phyloP scores from a whole-genome alignment of 2,888 invertebrate genomes.

The Monochamus alternatus region DNA sequence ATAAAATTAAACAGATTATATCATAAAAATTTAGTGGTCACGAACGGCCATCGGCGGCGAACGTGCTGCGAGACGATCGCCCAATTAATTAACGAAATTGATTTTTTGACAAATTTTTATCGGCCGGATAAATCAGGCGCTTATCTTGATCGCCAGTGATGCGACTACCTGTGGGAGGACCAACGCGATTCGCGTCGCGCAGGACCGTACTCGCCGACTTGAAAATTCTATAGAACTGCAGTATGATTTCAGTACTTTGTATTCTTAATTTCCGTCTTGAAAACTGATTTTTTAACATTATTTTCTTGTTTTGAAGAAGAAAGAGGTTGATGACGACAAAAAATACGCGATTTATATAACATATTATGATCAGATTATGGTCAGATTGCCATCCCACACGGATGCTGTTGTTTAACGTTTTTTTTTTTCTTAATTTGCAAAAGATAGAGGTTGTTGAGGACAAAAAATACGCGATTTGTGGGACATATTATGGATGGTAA shows the following conservation, averaged over 20 bases:
- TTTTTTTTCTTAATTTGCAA: too few relatives aligned
- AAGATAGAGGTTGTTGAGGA: too few relatives aligned
- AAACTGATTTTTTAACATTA: too few relatives aligned
- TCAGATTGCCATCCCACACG: too few relatives aligned
- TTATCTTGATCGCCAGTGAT: constrained; percentile 51
- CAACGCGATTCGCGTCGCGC: constrained; percentile 2
- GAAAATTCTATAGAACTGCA: not conserved
- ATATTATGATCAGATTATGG: too few relatives aligned
- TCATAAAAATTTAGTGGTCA: constrained; percentile 29
- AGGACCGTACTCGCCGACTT: not conserved
- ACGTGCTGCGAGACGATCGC: constrained; percentile 35
- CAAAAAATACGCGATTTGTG: too few relatives aligned
- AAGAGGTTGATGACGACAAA: too few relatives aligned
- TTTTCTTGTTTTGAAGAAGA: too few relatives aligned
- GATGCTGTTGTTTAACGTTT: too few relatives aligned
- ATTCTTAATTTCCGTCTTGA: too few relatives aligned
- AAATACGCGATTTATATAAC: too few relatives aligned
- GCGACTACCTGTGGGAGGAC: constrained; percentile 44
- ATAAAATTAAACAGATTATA: constrained; percentile 31
- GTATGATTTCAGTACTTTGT: not conserved
- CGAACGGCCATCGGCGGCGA: constrained; percentile 30
- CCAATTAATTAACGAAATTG: constrained; percentile 54
- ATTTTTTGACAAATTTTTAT: constrained; percentile 58
- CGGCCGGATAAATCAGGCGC: constrained; percentile 48
- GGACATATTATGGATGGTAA: too few relatives aligned